Percentiles rank a stretch among this genome's conserved stretches.
phyloP scores from a whole-genome alignment of 2,888 invertebrate species.

The Himalopsyche tibetana region DNA sequence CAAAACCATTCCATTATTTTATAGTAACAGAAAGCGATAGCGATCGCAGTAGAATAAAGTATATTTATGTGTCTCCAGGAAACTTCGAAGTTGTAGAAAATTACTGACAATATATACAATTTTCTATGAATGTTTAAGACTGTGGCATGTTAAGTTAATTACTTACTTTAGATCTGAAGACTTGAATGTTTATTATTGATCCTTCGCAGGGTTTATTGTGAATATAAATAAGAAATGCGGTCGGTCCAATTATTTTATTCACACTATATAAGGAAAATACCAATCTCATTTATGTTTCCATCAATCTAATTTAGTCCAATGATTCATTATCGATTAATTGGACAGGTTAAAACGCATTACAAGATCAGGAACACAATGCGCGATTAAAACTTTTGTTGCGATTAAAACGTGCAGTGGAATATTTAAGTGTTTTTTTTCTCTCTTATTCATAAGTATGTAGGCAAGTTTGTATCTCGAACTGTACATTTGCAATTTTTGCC shows the following conservation, averaged over 20 bases:
- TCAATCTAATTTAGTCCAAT: constrained; percentile 29
- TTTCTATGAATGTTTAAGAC: too few species aligned
- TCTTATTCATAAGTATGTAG: not conserved
- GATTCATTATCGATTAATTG: constrained; percentile 44
- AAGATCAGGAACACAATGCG: constrained; percentile 38
- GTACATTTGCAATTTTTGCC: constrained; percentile 31
- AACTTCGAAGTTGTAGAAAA: too few species aligned
- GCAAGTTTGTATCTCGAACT: not conserved
- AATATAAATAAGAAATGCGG: too few species aligned
- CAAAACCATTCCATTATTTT: too few species aligned
- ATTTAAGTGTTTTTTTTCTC: constrained; percentile 19
- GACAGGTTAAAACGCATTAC: constrained; percentile 45
- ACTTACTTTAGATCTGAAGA: too few species aligned
- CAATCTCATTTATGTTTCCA: constrained; percentile 45
- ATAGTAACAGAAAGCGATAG: too few species aligned
- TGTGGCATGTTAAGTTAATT: too few species aligned
- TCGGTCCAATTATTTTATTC: not conserved
- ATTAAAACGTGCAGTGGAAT: constrained; percentile 14
- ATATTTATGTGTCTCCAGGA: too few species aligned
- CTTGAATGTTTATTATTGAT: too few species aligned
- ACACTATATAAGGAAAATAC: not conserved
- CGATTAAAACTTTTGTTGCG: constrained; percentile 40
- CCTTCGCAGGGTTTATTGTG: too few species aligned
- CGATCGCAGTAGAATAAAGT: too few species aligned
- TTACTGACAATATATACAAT: too few species aligned